phyloP scores from a whole-genome alignment of 2,797 vertebrate genomes.

The Diplodus puntazzo region DNA sequence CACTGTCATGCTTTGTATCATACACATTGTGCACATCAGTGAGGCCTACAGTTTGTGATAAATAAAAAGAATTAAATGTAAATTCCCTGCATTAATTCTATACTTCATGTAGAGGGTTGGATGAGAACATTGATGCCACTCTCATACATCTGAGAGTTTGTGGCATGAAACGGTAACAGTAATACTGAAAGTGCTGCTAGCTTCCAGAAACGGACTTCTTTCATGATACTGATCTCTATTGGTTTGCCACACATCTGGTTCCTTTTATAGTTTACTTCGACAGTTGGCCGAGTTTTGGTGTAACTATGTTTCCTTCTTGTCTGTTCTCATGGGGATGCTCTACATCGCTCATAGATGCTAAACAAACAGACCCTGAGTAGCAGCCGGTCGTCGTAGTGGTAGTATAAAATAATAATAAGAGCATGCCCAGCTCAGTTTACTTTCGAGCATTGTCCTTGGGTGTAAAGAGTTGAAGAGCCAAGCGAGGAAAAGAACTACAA shows the following conservation, averaged over 20 bases:
- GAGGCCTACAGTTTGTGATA: background rate
- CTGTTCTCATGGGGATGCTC: background rate
- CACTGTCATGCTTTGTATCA: too few species aligned
- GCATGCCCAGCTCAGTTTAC: background rate
- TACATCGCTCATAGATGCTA: background rate
- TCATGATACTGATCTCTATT: too few species aligned
- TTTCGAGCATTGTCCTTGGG: background rate
- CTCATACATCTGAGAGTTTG: too few species aligned
- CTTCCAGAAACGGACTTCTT: too few species aligned
- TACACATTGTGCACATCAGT: background rate
- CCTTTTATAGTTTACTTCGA: background rate
- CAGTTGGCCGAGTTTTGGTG: background rate
- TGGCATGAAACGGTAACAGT: too few species aligned
- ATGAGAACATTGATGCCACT: too few species aligned
- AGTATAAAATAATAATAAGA: background rate
- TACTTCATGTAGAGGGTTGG: too few species aligned
- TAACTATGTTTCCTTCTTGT: background rate
- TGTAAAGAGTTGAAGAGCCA: background rate
- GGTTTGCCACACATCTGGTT: background rate
- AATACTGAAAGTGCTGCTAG: too few species aligned
- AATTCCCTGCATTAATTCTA: background rate
- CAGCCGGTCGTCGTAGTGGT: background rate
- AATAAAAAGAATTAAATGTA: background rate
- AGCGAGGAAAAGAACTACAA: background rate
- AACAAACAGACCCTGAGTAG: background rate